phyloP scores from a whole-genome alignment of 2,113 vertebrate species.

The Sapajus apella region DNA sequence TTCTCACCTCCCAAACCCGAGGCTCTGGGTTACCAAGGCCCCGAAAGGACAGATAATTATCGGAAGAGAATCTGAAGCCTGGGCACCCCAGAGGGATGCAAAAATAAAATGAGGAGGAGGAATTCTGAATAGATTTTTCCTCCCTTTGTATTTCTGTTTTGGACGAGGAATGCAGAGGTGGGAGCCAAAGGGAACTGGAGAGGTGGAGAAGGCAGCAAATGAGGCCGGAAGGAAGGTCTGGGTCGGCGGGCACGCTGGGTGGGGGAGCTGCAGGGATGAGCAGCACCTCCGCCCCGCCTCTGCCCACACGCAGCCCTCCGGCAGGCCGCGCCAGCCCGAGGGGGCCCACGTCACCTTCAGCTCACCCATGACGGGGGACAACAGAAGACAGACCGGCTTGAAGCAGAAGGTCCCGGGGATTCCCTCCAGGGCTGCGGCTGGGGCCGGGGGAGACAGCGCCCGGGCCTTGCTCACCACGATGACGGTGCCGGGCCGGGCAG shows the following conservation, averaged over 20 bases:
- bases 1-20: not conserved
- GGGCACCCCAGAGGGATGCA: conserved; percentile 57
- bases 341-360: not conserved
- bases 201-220: not conserved
- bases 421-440: no score
- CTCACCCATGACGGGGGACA: not conserved
- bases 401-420: no score
- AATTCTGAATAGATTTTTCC: conserved; percentile 58
- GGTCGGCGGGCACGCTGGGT: not conserved
- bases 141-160: conserved; percentile 65
- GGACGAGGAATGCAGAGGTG: conserved; percentile 31
- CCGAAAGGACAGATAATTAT: conserved; percentile 64
- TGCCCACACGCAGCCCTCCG: not conserved
- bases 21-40: conserved; percentile 30
- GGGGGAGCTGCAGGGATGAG: not conserved
- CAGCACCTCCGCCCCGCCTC: rapidly evolving
- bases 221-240: not conserved
- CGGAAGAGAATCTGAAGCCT: conserved; percentile 32
- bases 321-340: rapidly evolving
- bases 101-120: conserved; percentile 68
- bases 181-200: not conserved
- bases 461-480: rapidly evolving
- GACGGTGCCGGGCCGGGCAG: rapidly evolving
- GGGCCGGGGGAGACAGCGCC: rapidly evolving
- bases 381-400: no score